Percentiles rank a stretch among this genome's conserved stretches.
Evolutionary conservation across 2,888 invertebrate genomes (phyloP).

Genomic region (Morpho deidamia): DNA sequence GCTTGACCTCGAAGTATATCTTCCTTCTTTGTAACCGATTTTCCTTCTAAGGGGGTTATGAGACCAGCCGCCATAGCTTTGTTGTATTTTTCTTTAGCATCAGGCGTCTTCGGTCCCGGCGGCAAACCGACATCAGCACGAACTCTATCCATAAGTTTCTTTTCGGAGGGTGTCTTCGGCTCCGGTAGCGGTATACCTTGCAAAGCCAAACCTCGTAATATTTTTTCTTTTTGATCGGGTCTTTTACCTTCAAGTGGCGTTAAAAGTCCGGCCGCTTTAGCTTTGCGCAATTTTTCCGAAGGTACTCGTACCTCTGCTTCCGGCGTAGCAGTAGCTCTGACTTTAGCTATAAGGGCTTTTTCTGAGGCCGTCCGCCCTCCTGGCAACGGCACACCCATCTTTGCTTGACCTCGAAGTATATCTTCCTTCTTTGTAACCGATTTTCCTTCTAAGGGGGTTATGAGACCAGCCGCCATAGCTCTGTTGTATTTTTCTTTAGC

Average conservation of each 20-base stretch:
- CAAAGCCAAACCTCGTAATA: constrained; percentile 14
- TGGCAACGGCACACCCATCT: constrained; percentile 26
- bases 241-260: constrained; percentile 32
- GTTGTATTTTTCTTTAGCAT: constrained; percentile 27
- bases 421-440: constrained; percentile 25
- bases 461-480: constrained; percentile 31
- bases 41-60: constrained; percentile 34
- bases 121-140: constrained; percentile 19
- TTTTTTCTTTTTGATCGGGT: constrained; percentile 23
- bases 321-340: constrained; percentile 7
- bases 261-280: constrained; percentile 30
- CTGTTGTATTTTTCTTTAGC: constrained; percentile 17
- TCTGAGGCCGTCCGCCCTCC: constrained; percentile 27
- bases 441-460: constrained; percentile 23
- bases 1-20: constrained; percentile 25
- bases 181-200: constrained; percentile 23
- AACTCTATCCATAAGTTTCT: constrained; percentile 20
- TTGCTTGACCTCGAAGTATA: constrained; percentile 24
- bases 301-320: constrained; percentile 11
- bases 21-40: constrained; percentile 27
- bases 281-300: constrained; percentile 28
- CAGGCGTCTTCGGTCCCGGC: constrained; percentile 17
- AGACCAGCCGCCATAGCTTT: constrained; percentile 30
- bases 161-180: constrained; percentile 22
- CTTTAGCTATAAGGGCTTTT: constrained; percentile 27